Base-by-base conservation (phyloP, 2,797 vertebrate species). In the Sorex maritimensis region DNA sequence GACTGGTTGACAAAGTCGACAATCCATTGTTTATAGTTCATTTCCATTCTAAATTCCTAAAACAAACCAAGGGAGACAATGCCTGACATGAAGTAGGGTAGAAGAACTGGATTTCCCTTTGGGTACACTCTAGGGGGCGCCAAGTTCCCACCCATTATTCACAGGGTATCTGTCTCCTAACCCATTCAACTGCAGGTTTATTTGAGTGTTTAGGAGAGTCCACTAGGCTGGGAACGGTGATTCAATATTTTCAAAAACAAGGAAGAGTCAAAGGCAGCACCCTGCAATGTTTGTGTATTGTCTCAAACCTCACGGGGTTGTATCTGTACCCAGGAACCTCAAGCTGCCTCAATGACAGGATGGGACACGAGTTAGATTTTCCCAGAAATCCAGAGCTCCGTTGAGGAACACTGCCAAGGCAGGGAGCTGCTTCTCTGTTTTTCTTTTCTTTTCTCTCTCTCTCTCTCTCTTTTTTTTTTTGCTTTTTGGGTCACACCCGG, bases 1-100 rank as follows among this genome's bases (percentile, higher is more conserved):
- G 98, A 98, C 97, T 98, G 99, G 98, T 98, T 99, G 38, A 99
- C 98, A 77, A 98, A 98, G 95, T 99, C 99, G 67, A 99, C 97
- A 0, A 98, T 97, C 97, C 98, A 98, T 95, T 99, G 99, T 85
- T 98, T 98, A 15, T 98, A 98, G 52, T 97, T 97, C 97, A 99
- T 98, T 96, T 99, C 98, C 82, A 97, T 97, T 96, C 97, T 97
- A 87, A 98, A 97, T 67, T 97, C 98, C 99, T 99, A 93, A 30
- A 96, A 92, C 44, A 72, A 34, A 21, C 26, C 65, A 41, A 65
- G 58, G 15, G 5, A 58, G 90, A 38, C 78, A 63, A 58, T 17
- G 41, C 28, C 30, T 9, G 34, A 17, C 52, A 0, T 3, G 58
- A 80, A 58, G 15, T 6, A 0, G 21, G 2, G 13, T 74, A 10